Conservation (phyloP, 2,797 vertebrate genomes). For the Malacoraja senta region DNA sequence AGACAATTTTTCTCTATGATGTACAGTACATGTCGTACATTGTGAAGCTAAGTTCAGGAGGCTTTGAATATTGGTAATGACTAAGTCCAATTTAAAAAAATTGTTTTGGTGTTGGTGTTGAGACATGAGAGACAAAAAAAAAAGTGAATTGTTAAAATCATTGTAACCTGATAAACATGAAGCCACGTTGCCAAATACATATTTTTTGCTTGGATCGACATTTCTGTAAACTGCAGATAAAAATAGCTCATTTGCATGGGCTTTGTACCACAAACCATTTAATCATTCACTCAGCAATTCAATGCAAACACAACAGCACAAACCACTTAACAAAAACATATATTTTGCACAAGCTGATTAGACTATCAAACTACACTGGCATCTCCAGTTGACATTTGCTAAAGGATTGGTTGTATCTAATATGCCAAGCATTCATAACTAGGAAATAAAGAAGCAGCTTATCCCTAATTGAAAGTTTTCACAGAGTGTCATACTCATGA, state of each 20-base stretch:
- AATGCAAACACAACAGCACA: conserved; percentile 33
- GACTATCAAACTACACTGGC: conserved; percentile 15
- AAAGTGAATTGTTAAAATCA: background rate
- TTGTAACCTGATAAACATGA: conserved; percentile 6
- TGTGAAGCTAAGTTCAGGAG: background rate
- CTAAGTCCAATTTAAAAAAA: background rate
- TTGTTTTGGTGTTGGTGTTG: conserved; percentile 18
- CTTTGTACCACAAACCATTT: conserved; percentile 19
- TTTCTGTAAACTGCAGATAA: conserved; percentile 34
- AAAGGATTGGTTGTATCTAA: background rate
- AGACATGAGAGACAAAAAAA: background rate
- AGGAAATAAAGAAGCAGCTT: background rate
- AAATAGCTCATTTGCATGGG: conserved; percentile 34
- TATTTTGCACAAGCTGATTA: conserved; percentile 37
- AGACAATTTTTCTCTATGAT: background rate
- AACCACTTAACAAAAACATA: conserved; percentile 36
- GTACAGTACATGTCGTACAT: background rate
- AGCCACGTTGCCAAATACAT: background rate
- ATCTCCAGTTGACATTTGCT: conserved; percentile 23
- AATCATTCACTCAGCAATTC: conserved; percentile 34
- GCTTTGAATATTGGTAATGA: background rate
- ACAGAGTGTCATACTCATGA: background rate
- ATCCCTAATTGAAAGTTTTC: background rate
- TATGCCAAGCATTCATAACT: conserved; percentile 8
- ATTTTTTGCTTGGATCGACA: background rate